These are phyloP conservation scores for Argya squamiceps DNA, from an alignment of 2,797 vertebrate species.

Conservation along the genomic window DNA sequence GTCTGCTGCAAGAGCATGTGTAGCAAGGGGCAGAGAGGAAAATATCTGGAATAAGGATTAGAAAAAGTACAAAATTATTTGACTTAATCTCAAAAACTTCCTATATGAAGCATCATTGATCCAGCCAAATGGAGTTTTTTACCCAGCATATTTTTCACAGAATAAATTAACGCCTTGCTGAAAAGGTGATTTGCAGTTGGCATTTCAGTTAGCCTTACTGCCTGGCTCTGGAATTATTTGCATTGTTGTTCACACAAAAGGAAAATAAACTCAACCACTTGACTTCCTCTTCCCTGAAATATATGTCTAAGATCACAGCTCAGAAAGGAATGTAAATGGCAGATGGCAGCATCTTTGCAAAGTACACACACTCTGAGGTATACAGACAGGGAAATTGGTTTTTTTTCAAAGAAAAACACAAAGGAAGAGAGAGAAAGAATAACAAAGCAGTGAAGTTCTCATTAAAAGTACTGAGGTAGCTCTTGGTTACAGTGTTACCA, in stretches of 20 bases:
- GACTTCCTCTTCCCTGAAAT: constrained; percentile 51
- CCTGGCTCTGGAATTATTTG: constrained; percentile 54
- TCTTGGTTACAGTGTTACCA: background rate
- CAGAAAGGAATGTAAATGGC: constrained; percentile 46
- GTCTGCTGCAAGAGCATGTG: background rate
- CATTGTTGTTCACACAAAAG: constrained; percentile 56
- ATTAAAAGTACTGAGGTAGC: background rate
- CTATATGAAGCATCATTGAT: background rate
- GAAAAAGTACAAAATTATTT: background rate
- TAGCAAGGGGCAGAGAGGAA: background rate
- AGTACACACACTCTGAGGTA: constrained; percentile 16
- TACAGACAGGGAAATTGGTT: constrained; percentile 27
- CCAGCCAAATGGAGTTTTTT: background rate
- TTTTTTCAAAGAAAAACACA: constrained; percentile 42
- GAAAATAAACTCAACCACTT: constrained; percentile 58
- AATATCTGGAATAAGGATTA: background rate
- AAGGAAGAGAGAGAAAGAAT: background rate
- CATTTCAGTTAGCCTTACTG: constrained; percentile 39
- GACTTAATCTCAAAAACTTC: background rate
- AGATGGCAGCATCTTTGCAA: constrained; percentile 38
- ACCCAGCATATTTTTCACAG: constrained; percentile 28
- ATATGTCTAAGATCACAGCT: constrained; percentile 24
- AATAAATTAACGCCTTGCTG: constrained; percentile 51
- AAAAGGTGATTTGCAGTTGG: constrained; percentile 63
- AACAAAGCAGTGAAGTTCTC: background rate